Percentiles rank a stretch among this genome's conserved stretches.
These are phyloP conservation scores for Hermetia illucens DNA, from an alignment of 1,140 invertebrate genomes.

Conservation along the genomic window DNA sequence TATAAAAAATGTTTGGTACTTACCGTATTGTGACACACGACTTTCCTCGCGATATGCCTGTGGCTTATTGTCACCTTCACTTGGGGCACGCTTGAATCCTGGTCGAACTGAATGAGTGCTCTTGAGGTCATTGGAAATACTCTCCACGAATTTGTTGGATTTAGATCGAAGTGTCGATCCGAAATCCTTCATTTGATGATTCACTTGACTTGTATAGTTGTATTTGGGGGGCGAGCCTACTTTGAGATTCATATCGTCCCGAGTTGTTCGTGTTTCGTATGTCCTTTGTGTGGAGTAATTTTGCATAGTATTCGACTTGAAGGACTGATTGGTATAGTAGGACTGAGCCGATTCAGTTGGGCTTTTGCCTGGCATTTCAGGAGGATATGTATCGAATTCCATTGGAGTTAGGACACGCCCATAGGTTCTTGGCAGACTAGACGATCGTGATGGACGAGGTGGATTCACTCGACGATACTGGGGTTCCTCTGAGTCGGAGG, in stretches of 20 bases:
- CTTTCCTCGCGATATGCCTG: slow-evolving; percentile 56
- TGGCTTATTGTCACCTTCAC: slow-evolving; percentile 30
- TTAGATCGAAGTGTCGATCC: slow-evolving; percentile 52
- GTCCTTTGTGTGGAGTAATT: slow-evolving; percentile 4
- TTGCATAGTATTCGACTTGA: slow-evolving; percentile 11
- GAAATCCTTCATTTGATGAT: slow-evolving; percentile 40
- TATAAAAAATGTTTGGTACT: slow-evolving; percentile 17
- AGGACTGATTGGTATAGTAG: slow-evolving; percentile 17
- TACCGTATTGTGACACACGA: slow-evolving; percentile 54
- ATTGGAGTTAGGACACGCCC: slow-evolving; percentile 40
- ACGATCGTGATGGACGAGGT: slow-evolving; percentile 30
- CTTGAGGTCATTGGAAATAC: slow-evolving; percentile 46
- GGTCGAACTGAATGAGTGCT: slow-evolving; percentile 33
- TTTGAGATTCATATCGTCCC: slow-evolving; percentile 30
- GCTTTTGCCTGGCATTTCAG: slow-evolving; percentile 29
- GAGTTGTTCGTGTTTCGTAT: slow-evolving; percentile 11
- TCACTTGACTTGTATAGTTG: slow-evolving; percentile 34
- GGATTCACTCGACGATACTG: slow-evolving; percentile 44
- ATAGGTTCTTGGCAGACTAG: slow-evolving; percentile 31
- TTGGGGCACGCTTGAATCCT: slow-evolving; percentile 35
- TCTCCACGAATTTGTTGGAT: slow-evolving; percentile 50
- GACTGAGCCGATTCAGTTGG: slow-evolving; percentile 11
- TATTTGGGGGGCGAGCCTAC: slow-evolving; percentile 45
- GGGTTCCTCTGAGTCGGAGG: slow-evolving; percentile 39
- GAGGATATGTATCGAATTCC: slow-evolving; percentile 43